Evolutionary conservation across 1,140 invertebrate species (phyloP), one percentile per base, ranked within the genome.

Genomic region (Neodiprion virginianus): DNA sequence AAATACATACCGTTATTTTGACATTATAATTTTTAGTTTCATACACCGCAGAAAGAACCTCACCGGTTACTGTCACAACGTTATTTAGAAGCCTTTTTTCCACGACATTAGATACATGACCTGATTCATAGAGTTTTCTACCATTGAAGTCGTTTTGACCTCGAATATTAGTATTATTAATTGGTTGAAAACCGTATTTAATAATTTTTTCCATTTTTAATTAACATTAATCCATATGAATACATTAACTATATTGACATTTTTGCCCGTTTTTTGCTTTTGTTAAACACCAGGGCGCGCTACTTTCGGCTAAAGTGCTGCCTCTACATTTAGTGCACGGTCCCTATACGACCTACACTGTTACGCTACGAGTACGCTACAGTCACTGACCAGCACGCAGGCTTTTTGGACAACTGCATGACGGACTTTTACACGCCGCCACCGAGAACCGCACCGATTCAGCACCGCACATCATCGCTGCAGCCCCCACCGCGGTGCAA

Each of bases 21-120:
- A 76, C 72, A 71, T 76, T 67, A 67, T 76, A 76, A 14, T 14
- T 28, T 21, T 67, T 71, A 17, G 72, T 21, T 21, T 21, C 17
- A 74, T 14, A 76, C 72, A 72, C 74, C 67, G 72, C 40, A 69
- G 74, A 28, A 7, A 72, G 40, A 67, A 76, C 75, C 50, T 74
- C 71, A 65, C 12, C 72, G 61, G 69, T 71, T 17, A 74, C 53
- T 7, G 28, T 65, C 14, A 17, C 49, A 11, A n/a, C 40, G 61
- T 8, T n/a, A 40, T 61, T 65, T n/a, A 12, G 10, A 9, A 10
- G n/a, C 69, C 72, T 17, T 53, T n/a, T 74, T 53, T 77, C 76
- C 17, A 72, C 47, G 10, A 69, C 71, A 40, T 61, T 17, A n/a
- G 23, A 73, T 10, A 76, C 75, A 70, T 76, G 75, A 48, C 69